phyloP scores from a whole-genome alignment of 1,140 invertebrate genomes.

The Bradynema listronoti region DNA sequence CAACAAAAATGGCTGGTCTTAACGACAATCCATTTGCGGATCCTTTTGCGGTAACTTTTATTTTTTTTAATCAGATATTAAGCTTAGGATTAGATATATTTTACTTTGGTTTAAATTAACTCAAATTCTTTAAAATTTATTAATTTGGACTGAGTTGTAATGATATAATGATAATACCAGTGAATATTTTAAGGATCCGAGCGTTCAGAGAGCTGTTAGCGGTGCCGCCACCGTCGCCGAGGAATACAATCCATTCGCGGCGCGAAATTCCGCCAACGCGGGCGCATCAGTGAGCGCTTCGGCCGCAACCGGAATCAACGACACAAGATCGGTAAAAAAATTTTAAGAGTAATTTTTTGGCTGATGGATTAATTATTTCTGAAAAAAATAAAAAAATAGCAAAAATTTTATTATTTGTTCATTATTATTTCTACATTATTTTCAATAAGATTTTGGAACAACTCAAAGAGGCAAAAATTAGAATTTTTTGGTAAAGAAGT shows the following conservation, averaged over 20 bases:
- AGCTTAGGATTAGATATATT: neutral
- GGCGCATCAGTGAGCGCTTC: neutral
- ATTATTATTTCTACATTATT: no score
- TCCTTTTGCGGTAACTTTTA: constrained; percentile 48
- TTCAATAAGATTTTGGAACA: no score
- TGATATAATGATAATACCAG: constrained; percentile 9
- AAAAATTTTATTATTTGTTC: no score
- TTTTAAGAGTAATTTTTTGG: no score
- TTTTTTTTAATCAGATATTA: neutral
- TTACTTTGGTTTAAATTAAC: neutral
- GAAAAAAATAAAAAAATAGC: no score
- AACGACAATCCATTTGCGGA: constrained; percentile 56
- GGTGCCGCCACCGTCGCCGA: constrained; percentile 27
- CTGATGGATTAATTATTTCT: no score
- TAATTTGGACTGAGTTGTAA: neutral
- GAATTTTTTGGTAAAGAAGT: no score
- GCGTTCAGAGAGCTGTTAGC: constrained; percentile 34
- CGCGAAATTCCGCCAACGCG: neutral
- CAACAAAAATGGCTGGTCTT: constrained; percentile 29
- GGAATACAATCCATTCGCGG: constrained; percentile 55
- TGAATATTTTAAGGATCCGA: constrained; percentile 41
- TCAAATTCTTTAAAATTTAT: constrained; percentile 2
- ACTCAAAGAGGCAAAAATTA: no score
- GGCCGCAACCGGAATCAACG: no score
- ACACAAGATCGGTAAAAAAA: no score